Percentiles rank a stretch among this genome's conserved stretches.
Conservation (phyloP, 1,140 invertebrate genomes). For the Tetragnatha versicolor region DNA sequence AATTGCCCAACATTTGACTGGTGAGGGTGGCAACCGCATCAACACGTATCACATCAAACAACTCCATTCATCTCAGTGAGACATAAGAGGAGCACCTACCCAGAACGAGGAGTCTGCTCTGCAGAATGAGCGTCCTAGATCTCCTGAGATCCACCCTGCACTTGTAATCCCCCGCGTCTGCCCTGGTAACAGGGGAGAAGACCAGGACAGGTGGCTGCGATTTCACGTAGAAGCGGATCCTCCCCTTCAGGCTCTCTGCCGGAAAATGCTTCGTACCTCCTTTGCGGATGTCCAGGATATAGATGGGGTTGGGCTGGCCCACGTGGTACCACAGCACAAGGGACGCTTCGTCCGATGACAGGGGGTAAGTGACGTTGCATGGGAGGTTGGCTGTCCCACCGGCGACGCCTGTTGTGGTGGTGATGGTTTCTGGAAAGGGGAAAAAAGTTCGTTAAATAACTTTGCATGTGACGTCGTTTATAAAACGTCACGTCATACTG, state of each 20-base stretch:
- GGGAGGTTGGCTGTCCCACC: slow-evolving; percentile 77
- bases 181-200: slow-evolving; percentile 46
- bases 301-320: slow-evolving; percentile 59
- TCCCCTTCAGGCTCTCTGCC: background rate
- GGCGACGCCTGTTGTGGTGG: slow-evolving; percentile 72
- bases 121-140: slow-evolving; percentile 27
- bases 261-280: background rate
- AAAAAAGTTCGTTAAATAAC: background rate
- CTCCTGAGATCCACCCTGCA: slow-evolving; percentile 45
- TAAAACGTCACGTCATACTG: no score
- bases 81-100: slow-evolving; percentile 60
- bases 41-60: no score
- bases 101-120: slow-evolving; percentile 38
- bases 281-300: slow-evolving; percentile 16
- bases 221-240: slow-evolving; percentile 50
- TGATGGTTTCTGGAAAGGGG: background rate
- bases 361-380: slow-evolving; percentile 77
- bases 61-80: background rate
- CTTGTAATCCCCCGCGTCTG: slow-evolving; percentile 62
- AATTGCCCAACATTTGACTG: no score
- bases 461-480: background rate
- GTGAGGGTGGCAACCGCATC: no score
- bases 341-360: slow-evolving; percentile 75
- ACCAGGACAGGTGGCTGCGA: slow-evolving; percentile 70
- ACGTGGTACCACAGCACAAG: slow-evolving; percentile 86